phyloP scores from a whole-genome alignment of 53 echinoderm and acorn worm genomes.

The Actinopyga echinites region DNA sequence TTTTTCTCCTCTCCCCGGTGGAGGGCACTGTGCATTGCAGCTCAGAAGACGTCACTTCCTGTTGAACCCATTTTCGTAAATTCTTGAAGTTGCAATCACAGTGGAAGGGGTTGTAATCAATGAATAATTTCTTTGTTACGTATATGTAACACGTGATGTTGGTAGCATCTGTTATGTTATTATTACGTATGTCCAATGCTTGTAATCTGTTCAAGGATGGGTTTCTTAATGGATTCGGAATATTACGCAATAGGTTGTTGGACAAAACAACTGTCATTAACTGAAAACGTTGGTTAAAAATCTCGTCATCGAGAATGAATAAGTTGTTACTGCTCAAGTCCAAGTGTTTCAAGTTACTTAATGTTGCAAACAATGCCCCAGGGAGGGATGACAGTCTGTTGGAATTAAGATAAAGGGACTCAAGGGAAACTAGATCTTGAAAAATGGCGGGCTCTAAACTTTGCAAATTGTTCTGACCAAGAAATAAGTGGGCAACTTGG shows the following conservation, averaged over 20 bases:
- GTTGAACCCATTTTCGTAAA: neutral
- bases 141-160: neutral
- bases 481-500: neutral
- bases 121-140: neutral
- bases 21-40: neutral
- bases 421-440: neutral
- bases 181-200: neutral
- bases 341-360: neutral
- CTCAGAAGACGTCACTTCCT: neutral
- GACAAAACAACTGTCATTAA: neutral
- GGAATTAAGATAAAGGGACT: neutral
- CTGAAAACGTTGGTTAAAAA: too few relatives aligned
- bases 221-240: neutral
- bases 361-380: neutral
- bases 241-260: neutral
- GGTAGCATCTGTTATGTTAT: slow-evolving; percentile 1
- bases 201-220: neutral
- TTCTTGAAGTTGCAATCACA: neutral
- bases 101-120: neutral
- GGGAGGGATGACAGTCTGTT: neutral
- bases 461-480: neutral
- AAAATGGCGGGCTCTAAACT: neutral
- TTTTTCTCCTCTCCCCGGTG: neutral
- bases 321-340: slow-evolving; percentile 1
- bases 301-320: too few relatives aligned